These are phyloP conservation scores for Halocynthia aurantium DNA, from an alignment of 23 tunicate genomes.

Conservation along the genomic window DNA sequence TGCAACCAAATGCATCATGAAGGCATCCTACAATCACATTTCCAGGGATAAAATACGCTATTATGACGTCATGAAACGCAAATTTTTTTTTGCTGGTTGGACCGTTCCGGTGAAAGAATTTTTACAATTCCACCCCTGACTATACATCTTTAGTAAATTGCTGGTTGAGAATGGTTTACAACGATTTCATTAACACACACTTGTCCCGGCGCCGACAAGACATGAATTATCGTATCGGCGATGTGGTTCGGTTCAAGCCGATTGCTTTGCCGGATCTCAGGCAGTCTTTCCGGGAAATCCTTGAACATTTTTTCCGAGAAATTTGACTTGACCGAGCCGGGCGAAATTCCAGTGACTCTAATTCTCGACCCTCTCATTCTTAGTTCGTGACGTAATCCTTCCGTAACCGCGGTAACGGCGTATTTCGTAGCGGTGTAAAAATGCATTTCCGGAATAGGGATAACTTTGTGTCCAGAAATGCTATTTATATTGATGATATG, in stretches of 20 bases:
- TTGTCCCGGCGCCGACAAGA: constrained; percentile 34
- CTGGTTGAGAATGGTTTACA: not conserved
- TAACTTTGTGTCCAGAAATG: constrained; percentile 31
- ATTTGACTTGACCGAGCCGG: constrained; percentile 36
- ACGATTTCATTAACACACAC: constrained; percentile 46
- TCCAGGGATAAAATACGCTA: too few species aligned
- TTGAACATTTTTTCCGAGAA: not conserved
- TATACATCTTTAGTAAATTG: too few species aligned
- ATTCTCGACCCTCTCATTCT: constrained; percentile 18
- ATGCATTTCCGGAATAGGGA: not conserved
- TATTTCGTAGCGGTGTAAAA: constrained; percentile 42
- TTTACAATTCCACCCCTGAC: too few species aligned
- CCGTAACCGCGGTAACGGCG: constrained; percentile 59
- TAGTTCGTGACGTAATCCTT: constrained; percentile 48
- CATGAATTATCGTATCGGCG: constrained; percentile 51
- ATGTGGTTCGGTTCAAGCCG: constrained; percentile 37
- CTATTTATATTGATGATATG: constrained; percentile 56
- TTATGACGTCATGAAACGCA: too few species aligned
- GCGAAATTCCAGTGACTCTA: constrained; percentile 47
- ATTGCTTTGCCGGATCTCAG: not conserved
- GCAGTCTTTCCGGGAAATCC: too few species aligned
- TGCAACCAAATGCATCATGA: too few species aligned
- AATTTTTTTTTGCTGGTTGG: too few species aligned
- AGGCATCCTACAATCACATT: too few species aligned
- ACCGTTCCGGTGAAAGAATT: too few species aligned